Evolutionary conservation across 2,113 vertebrate genomes (phyloP), one percentile per base, ranked within the genome.

Genomic region (Ia io): DNA sequence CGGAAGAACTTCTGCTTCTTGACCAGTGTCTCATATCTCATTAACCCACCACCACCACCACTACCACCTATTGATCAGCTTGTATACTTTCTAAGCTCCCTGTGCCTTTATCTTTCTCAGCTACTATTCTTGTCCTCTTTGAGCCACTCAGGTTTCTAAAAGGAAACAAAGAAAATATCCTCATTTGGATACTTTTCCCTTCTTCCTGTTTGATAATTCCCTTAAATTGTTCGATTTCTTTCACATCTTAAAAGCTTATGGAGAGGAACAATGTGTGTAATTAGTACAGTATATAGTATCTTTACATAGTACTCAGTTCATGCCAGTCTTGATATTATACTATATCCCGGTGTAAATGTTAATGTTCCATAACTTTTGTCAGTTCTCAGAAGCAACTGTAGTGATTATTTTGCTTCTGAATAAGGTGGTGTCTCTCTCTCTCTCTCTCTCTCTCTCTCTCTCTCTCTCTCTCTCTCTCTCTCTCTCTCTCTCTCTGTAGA

Each of bases 341-440:
- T 76, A 0, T 84, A 76, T 84, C 32, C 32, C 47, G 0, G 5
- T 82, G 22, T 37, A 44, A 82, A 28, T 73, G 67, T 65, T 63
- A 56, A 32, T 67, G 40, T 71, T 59, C 70, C 18, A 0, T 91
- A 69, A 44, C 8, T 44, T 93, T 37, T 65, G 5, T 86, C 35
- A 51, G 70, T 76, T 59, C 69, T 92, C 35, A 83, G 42, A 40
- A 87, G 2, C 79, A 82, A 70, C 37, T 63, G 2, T 56, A 35
- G 37, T 65, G 85, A 63, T 91, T 83, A 51, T 35, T 83, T 94
- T 91, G 61, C 37, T 95, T 96, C 71, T 77, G 53, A 11, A 28
- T 77, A 61, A 91, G 61, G 53, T 61, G 56, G 13, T 13, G 2
- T 30, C 25, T 22, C 25, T 13, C 10, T 3, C 22, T 22, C 6